Percentiles rank a stretch among this genome's conserved stretches.
phyloP scores from a whole-genome alignment of 2,113 vertebrate species.

The Bathybates hornii region DNA sequence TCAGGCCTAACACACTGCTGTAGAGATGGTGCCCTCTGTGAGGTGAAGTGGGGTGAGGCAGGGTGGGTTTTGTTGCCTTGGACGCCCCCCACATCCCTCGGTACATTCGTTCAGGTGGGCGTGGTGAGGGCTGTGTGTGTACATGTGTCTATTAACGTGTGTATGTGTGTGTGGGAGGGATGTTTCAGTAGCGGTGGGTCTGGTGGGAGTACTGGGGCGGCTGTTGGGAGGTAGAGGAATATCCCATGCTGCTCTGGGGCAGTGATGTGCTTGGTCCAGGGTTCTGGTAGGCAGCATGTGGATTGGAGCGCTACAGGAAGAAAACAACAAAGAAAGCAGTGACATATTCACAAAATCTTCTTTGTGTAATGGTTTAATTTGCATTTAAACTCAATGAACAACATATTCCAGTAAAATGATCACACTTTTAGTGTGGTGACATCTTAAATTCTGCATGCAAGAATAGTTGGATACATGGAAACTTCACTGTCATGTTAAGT shows the following conservation, averaged over 20 bases:
- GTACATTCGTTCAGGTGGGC: constrained; percentile 70
- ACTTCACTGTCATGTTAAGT: not conserved
- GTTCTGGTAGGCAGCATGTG: constrained; percentile 99
- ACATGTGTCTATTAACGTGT: not conserved
- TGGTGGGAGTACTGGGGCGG: constrained; percentile 99
- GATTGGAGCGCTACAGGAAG: constrained; percentile 89
- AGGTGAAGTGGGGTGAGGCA: not conserved
- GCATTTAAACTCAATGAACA: not conserved
- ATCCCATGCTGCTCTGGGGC: constrained; percentile 99
- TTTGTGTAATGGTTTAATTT: not conserved
- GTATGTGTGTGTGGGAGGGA: not conserved
- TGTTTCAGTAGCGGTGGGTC: constrained; percentile 95
- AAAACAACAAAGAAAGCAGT: not conserved
- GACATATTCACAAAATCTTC: not conserved
- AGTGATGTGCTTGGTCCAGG: constrained; percentile 99
- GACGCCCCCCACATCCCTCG: constrained; percentile 48
- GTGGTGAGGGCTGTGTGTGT: constrained; percentile 14
- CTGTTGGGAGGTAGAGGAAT: constrained; percentile 99
- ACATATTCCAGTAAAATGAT: not conserved
- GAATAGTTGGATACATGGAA: not conserved
- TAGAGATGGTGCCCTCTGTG: constrained; percentile 37
- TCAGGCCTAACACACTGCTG: constrained; percentile 74
- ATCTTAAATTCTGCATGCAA: not conserved
- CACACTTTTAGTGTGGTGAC: not conserved
- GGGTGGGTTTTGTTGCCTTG: constrained; percentile 36